Evolutionary conservation across 2,113 vertebrate genomes (phyloP), one percentile per base, ranked within the genome.

Genomic region (Brachyistius frenatus): DNA sequence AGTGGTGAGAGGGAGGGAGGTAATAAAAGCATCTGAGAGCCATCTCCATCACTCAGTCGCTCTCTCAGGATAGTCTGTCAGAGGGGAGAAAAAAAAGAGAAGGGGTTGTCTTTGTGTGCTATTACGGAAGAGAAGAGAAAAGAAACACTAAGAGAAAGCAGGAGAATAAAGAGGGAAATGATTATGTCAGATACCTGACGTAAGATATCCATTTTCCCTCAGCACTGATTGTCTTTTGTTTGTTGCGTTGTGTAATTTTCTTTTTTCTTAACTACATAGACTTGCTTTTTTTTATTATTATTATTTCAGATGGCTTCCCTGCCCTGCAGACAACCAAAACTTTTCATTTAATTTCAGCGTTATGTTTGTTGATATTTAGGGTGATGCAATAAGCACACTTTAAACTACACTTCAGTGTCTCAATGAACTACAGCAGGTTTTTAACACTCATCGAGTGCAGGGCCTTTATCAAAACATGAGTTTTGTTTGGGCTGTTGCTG

Each of bases 401-500:
- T 54, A 37, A 60, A 58, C 15, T 37, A 53, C 33, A 39, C 31
- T 55, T 58, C 64, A 76, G 11, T 5, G 47, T 31, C 66, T 56
- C 32, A 64, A 10, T 6, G 35, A 16, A 49, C 13, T 6, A 31
- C 9, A 23, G 7, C 61, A 35, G 37, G 2, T 47, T 74, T 62
- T 71, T 16, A 32, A 37, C 11, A 50, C 11, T 33, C 14, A n/a
- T 62, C 15, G 44, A 23, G 31, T 23, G 30, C 46, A n/a, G 15
- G 14, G 72, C 35, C 11, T 30, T 65, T 54, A 76, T 30, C 35
- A 14, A 61, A 75, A 66, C 8, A 76, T n/a, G 36, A 66, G 33
- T 23, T 37, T 53, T 78, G 84, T 88, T 84, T 76, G 66, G 23
- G 31, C 65, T 58, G 83, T 83, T 84, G 74, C 83, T 57, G 41